Evolutionary conservation across 2,113 vertebrate genomes (phyloP).

Genomic region (Apus apus): DNA sequence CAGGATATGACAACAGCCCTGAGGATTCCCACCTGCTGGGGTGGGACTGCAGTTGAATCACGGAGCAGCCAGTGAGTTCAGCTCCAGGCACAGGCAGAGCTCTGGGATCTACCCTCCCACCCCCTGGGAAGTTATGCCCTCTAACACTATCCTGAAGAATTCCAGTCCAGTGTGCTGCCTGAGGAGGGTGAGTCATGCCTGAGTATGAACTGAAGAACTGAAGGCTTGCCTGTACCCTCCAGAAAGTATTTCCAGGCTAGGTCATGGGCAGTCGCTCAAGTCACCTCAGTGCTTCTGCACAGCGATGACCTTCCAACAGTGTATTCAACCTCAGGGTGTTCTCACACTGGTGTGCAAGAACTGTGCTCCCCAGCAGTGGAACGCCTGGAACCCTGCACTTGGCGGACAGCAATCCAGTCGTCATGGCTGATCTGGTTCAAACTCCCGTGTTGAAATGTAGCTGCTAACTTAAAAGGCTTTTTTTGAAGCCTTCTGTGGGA

Average conservation of each 20-base stretch:
- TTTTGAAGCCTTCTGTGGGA: background rate
- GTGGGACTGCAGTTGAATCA: accelerated
- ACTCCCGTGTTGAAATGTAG: background rate
- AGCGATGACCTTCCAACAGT: no score
- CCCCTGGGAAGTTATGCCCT: background rate
- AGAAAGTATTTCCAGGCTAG: background rate
- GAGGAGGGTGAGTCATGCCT: accelerated
- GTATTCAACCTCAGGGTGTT: accelerated
- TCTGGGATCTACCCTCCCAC: no score
- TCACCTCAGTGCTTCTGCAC: no score
- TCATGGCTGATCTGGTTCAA: background rate
- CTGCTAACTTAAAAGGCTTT: background rate
- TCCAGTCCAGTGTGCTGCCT: background rate
- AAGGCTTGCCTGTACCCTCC: background rate
- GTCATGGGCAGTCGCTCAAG: no score
- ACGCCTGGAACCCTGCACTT: accelerated
- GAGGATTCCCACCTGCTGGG: accelerated
- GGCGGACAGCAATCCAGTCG: accelerated
- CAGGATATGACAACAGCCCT: background rate
- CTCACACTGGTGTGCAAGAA: accelerated
- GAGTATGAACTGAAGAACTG: background rate
- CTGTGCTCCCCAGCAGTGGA: no score
- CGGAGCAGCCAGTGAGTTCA: background rate
- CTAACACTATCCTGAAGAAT: background rate
- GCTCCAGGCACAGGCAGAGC: background rate